phyloP scores from a whole-genome alignment of 35 echinoderm and acorn worm genomes.

The Nesometra sesokonis region DNA sequence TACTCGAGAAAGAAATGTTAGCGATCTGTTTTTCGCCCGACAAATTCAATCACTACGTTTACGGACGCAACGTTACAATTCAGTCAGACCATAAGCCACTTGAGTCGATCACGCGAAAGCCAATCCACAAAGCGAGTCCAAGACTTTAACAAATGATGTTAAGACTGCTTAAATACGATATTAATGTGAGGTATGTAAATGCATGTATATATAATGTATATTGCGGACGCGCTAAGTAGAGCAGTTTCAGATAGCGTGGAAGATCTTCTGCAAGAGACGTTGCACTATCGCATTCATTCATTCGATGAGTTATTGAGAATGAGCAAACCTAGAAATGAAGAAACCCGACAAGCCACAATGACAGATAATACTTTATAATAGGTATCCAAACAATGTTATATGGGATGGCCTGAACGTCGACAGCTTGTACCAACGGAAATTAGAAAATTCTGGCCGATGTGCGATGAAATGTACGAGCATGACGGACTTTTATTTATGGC shows the following conservation, averaged over 20 bases:
- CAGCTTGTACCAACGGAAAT: neutral
- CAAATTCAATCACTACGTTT: slow-evolving; percentile 33
- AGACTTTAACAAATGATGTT: slow-evolving; percentile 35
- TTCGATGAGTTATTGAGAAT: neutral
- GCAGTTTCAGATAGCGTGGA: neutral
- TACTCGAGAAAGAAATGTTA: slow-evolving; percentile 42
- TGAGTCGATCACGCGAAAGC: slow-evolving; percentile 41
- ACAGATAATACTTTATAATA: neutral
- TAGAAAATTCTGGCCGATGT: neutral
- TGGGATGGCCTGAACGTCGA: neutral
- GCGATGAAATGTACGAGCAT: neutral
- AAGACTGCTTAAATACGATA: slow-evolving; percentile 26
- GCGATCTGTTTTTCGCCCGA: slow-evolving; percentile 28
- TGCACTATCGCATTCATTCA: neutral
- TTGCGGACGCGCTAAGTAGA: slow-evolving; percentile 24
- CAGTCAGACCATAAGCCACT: slow-evolving; percentile 43
- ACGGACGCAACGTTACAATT: slow-evolving; percentile 2
- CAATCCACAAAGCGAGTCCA: slow-evolving; percentile 13
- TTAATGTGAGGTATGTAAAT: slow-evolving; percentile 10
- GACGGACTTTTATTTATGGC: neutral
- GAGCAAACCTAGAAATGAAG: neutral
- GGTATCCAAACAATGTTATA: neutral
- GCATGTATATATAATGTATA: slow-evolving; percentile 11
- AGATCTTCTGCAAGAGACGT: neutral
- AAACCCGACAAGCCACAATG: neutral